phyloP scores from a whole-genome alignment of 2,797 vertebrate genomes.

The Falco concolor region DNA sequence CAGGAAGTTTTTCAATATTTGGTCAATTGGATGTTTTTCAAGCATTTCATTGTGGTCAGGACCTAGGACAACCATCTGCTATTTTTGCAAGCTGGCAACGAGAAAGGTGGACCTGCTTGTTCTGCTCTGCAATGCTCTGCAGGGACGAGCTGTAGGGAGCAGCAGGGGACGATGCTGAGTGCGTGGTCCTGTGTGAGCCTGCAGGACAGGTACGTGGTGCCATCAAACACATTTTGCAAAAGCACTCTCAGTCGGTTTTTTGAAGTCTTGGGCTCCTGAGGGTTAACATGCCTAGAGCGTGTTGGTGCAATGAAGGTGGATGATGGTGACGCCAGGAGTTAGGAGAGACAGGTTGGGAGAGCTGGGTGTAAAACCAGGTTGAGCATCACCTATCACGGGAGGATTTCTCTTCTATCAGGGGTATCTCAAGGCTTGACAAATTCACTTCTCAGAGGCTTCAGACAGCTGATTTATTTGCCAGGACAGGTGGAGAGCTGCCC shows the following conservation, averaged over 20 bases:
- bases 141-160: neutral
- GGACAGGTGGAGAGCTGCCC: slow-evolving; percentile 34
- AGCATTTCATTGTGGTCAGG: neutral
- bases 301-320: neutral
- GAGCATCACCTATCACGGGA: slow-evolving; percentile 4
- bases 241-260: neutral
- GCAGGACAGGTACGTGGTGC: neutral
- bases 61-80: neutral
- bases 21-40: neutral
- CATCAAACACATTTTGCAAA: neutral
- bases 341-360: neutral
- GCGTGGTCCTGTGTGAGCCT: fast-evolving
- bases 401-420: neutral
- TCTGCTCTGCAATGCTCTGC: neutral
- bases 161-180: neutral
- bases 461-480: slow-evolving; percentile 23
- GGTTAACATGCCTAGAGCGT: neutral
- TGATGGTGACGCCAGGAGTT: neutral
- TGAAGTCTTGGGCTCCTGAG: neutral
- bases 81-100: neutral
- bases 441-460: slow-evolving; percentile 21
- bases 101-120: neutral
- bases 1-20: neutral
- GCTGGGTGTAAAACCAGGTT: slow-evolving; percentile 17
- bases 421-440: slow-evolving; percentile 11